phyloP scores from a whole-genome alignment of 37 sponge, comb jelly and placozoan genomes.

The Mnemiopsis leidyi region DNA sequence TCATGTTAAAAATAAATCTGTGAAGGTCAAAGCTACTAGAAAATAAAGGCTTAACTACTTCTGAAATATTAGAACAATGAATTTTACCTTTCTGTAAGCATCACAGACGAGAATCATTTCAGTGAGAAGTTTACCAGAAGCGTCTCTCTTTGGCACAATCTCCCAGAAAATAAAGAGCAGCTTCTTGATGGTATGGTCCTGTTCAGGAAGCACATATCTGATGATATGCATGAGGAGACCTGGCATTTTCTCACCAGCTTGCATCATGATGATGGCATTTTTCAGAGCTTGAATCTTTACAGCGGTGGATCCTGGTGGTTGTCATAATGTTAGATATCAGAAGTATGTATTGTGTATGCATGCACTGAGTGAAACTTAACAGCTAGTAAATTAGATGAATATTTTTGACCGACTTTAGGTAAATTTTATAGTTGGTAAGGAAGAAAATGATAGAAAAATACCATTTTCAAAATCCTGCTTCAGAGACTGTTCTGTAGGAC shows the following conservation, averaged over 20 bases:
- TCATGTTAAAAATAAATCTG: background rate
- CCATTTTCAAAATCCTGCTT: conserved; percentile 76
- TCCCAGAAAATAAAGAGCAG: conserved; percentile 95
- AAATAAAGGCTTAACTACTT: too few relatives aligned
- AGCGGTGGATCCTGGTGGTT: background rate
- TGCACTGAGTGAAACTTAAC: too few relatives aligned
- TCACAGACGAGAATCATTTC: conserved; percentile 99
- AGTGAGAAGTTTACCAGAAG: conserved; percentile 95
- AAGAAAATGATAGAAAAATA: too few relatives aligned
- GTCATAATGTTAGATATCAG: too few relatives aligned
- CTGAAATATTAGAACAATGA: too few relatives aligned
- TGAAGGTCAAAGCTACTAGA: too few relatives aligned
- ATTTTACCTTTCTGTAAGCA: conserved; percentile 86
- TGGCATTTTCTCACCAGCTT: conserved; percentile 92
- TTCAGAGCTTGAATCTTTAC: conserved; percentile 82
- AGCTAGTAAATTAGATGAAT: too few relatives aligned
- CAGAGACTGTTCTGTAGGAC: conserved; percentile 85
- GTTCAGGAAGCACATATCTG: conserved; percentile 85
- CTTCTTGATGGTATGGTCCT: conserved; percentile 96
- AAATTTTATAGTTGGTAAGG: too few relatives aligned
- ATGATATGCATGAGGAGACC: conserved; percentile 95
- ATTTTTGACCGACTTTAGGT: too few relatives aligned
- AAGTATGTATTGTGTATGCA: too few relatives aligned
- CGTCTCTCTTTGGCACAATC: conserved; percentile 92
- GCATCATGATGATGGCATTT: conserved; percentile 89